Evolutionary conservation across 2,113 vertebrate species (phyloP), one percentile per base, ranked within the genome.

Genomic region (Amazona vittata): DNA sequence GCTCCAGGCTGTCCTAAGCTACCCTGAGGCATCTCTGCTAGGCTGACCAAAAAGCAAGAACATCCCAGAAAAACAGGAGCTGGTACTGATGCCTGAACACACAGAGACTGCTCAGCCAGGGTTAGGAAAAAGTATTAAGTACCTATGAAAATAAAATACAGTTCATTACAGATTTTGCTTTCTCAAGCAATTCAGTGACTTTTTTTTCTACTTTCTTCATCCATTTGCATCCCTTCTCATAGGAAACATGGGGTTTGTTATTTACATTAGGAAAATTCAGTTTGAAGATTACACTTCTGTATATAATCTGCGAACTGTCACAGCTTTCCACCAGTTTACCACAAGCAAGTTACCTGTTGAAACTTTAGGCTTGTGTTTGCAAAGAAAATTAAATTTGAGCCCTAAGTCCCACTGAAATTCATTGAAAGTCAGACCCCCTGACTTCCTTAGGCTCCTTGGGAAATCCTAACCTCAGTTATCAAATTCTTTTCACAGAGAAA

Each of bases 361-460:
- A 94, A 90, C 31, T 69, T 71, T 6, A 68, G 55, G 71, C 35
- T 64, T 81, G 59, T 22, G 47, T 91, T 93, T 89, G 39, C 35
- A 87, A 87, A 71, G 52, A 84, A 95, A 77, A 89, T 52, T 62
- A 44, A 41, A 71, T n/a, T 22, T 85, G 29, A 89, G 47, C 47
- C 78, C 37, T 57, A 85, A 80, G 85, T 85, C 63, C 74, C 78
- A 65, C 60, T 59, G 74, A 94, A 89, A 90, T 35, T 79, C 41
- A 63, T 10, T 49, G 60, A 4, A 86, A 94, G 83, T 67, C 6
- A 0, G 31, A 16, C 65, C 29, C 31, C 22, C 65, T 46, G 33
- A 41, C 31, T 69, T 79, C 44, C 37, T 89, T 20, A 62, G 49
- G 44, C 21, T 93, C 70, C 75, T 67, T 55, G 28, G 62, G 74